Evolutionary conservation across 2,113 vertebrate genomes (phyloP).

Genomic region (Tetrao urogallus): DNA sequence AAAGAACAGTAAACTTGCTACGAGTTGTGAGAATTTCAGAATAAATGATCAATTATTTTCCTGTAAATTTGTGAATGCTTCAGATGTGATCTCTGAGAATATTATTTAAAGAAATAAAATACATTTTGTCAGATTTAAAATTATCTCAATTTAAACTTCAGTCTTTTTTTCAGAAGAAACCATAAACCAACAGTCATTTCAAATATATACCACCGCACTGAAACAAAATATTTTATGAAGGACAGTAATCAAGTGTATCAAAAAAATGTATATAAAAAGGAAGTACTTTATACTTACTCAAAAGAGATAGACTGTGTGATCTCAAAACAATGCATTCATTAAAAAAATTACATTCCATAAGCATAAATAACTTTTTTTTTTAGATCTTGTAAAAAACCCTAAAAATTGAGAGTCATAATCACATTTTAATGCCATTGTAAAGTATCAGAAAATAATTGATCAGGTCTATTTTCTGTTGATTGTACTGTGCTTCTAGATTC

Average conservation of each 20-base stretch:
- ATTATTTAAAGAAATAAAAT: background rate
- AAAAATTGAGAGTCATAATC: background rate
- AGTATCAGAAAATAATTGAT: background rate
- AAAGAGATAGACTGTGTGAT: background rate
- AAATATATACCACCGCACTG: background rate
- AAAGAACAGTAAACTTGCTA: background rate
- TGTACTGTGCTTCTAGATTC: background rate
- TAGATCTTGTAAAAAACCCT: background rate
- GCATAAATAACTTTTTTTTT: background rate
- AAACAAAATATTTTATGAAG: background rate
- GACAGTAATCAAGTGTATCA: background rate
- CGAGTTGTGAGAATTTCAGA: background rate
- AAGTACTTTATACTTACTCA: background rate
- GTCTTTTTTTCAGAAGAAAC: background rate
- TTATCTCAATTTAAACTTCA: background rate
- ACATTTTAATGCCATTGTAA: background rate
- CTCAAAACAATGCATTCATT: background rate
- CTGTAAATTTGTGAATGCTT: background rate
- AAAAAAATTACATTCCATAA: background rate
- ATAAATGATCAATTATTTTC: background rate
- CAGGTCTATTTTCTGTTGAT: background rate
- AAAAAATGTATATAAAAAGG: background rate
- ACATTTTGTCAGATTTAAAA: background rate
- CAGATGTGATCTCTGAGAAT: background rate
- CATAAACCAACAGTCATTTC: background rate